Base-by-base conservation (phyloP, 2,888 invertebrate species). In the Augiades crinisus region DNA sequence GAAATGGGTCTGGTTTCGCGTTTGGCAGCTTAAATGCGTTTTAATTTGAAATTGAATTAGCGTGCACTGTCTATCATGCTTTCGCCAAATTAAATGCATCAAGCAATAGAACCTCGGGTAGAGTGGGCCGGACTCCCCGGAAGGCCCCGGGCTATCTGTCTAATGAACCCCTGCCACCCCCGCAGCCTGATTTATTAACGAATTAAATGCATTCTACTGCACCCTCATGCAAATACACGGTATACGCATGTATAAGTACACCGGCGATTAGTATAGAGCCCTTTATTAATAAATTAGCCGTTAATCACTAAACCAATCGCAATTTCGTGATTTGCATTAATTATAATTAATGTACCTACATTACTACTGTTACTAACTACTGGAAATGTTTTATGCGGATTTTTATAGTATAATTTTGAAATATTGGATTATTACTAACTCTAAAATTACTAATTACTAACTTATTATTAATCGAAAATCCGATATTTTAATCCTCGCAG, bases 121-220 rank as follows among this genome's bases (percentile, higher is more conserved):
- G 77, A 76, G 78, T 72, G 82, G 77, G 83, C 73, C 64, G 70
- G 68, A 68, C 75, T 64, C 80, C 79, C 85, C 80, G 84, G 85
- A 84, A 85, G 81, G 80, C 88, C 79, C 77, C 74, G 72, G 78
- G 85, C 84, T 78, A 86, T 84, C 81, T 78, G 72, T 84, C 86
- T 88, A 88, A 89, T 89, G 87, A 88, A 89, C 86, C 80, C 75
- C 61, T 65, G 74, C 80, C 82, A 77, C 81, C 86, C 84, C 77
- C 70, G 64, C 77, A 77, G 78, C 78, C 87, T 86, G 88, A 89
- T 89, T 88, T 89, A 89, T 89, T 89, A 87, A 89, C 88, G 72
- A 88, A 88, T 88, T 88, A 88, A 89, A 85, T 80, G 89, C 89
- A 87, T 87, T 82, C 82, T 82, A 72, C 70, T 86, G 84, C 88